A percentile compares a stretch with the other conserved stretches of the same genome.
phyloP scores from a whole-genome alignment of 1,140 invertebrate species.

The Macrobrachium nipponense region DNA sequence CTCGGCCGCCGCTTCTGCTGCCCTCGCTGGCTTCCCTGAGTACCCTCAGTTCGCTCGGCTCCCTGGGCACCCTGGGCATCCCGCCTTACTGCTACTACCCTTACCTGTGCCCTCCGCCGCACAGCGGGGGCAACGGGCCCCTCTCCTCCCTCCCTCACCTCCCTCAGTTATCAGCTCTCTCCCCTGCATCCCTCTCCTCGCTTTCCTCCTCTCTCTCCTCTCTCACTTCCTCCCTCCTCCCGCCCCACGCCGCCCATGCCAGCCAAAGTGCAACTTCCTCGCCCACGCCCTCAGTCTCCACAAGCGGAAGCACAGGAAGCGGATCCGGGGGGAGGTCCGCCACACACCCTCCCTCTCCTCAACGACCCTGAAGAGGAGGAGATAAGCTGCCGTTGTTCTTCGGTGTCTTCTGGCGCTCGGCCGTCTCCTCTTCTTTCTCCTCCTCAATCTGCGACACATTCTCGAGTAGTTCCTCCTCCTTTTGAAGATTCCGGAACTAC shows the following conservation, averaged over 20 bases:
- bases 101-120: constrained; percentile 51
- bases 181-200: constrained; percentile 40
- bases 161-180: constrained; percentile 31
- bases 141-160: constrained; percentile 41
- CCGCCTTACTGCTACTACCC: constrained; percentile 59
- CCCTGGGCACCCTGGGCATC: constrained; percentile 23
- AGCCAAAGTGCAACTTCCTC: constrained; percentile 36
- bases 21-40: constrained; percentile 53
- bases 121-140: constrained; percentile 1
- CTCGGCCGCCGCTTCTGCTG: constrained; percentile 45
- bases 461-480: no score
- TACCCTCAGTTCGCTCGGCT: constrained; percentile 48
- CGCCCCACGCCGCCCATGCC: constrained; percentile 33
- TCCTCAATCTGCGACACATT: no score
- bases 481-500: no score
- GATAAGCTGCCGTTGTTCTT: not conserved
- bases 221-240: constrained; percentile 48
- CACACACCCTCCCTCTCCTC: constrained; percentile 29
- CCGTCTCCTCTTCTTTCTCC: not conserved
- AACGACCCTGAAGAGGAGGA: constrained; percentile 34
- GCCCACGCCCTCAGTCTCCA: constrained; percentile 31
- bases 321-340: constrained; percentile 4
- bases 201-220: constrained; percentile 42
- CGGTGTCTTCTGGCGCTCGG: not conserved
- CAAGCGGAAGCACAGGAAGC: constrained; percentile 17